A percentile compares a stretch with the other conserved stretches of the same genome.
Evolutionary conservation across 1,140 invertebrate species (phyloP).

Genomic region (Drosophila lacteicornis): DNA sequence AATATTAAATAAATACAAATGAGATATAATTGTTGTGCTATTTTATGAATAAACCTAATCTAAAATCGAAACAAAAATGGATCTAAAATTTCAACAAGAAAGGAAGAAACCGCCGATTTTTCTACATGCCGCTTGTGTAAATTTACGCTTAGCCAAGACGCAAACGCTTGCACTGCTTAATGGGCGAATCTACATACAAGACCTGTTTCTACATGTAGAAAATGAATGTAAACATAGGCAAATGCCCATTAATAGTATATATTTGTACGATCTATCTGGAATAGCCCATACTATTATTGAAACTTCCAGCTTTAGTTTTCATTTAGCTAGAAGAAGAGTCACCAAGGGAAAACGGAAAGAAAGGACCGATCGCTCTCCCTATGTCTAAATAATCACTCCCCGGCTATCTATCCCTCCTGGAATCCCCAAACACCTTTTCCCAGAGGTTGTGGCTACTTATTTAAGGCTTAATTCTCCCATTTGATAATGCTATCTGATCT

Average conservation of each 20-base stretch:
- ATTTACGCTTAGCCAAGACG: constrained; percentile 6
- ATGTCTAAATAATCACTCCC: constrained; percentile 13
- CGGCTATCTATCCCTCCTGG: constrained; percentile 9
- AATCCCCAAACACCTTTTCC: constrained; percentile 6
- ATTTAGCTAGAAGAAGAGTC: not conserved
- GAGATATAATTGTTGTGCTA: constrained; percentile 65
- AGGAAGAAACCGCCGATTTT: not conserved
- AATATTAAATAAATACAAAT: constrained; percentile 54
- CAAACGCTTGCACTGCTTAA: constrained; percentile 23
- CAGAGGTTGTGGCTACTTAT: constrained; percentile 39
- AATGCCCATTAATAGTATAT: not conserved
- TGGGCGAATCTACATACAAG: not conserved
- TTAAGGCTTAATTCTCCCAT: constrained; percentile 36
- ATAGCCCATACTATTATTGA: not conserved
- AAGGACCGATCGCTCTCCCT: constrained; percentile 3
- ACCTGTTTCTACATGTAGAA: not conserved
- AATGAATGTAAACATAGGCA: not conserved
- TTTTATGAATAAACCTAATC: constrained; percentile 71
- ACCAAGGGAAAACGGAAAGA: not conserved
- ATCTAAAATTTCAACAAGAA: constrained; percentile 8
- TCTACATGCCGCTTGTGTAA: constrained; percentile 11
- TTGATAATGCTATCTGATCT: constrained; percentile 22
- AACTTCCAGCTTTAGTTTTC: too few species aligned
- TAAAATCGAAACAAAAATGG: constrained; percentile 33
- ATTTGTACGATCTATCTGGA: not conserved